Base-by-base conservation (phyloP, 1,140 invertebrate genomes). In the Heliconius nattereri region DNA sequence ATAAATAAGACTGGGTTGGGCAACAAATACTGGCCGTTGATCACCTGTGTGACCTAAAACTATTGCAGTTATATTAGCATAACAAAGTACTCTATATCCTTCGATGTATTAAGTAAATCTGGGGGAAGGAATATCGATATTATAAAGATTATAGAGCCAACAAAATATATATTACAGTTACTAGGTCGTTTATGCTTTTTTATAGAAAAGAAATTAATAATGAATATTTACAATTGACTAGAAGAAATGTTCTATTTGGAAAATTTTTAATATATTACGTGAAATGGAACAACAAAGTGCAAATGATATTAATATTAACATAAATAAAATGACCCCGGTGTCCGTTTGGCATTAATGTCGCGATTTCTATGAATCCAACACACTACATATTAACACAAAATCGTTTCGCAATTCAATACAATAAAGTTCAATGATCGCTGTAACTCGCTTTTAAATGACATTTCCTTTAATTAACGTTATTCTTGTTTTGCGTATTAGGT, bases 41-140 rank as follows among this genome's bases (percentile, higher is more conserved):
- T 91, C 90, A 93, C 91, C 92, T 92, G 86, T 92, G 86, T 93
- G 91, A 93, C 91, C 91, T 84, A 82, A 66, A 85, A 16, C 88
- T 86, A 89, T 86, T 84, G 85, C 82, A 84, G 60, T 75, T 54
- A 54, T 72, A 88, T 87, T 86, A 85, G 81, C 87, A 89, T 87
- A 86, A 87, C 80, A 86, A 81, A n/a, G 60, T 29, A 29, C 9
- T 66, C 3, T 7, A 6, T 66, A 66, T n/a, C 26, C 60, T 20
- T 66, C 13, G 23, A n/a, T 16, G 11, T 13, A 0, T 2, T 29
- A 66, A 66, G 26, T 60, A 29, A 26, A 29, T 29, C 60, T 66
- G 9, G 9, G 26, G 23, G 13, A 7, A 23, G 16, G 3, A 26
- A 29, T 66, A 9, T 11, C 13, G 3, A 8, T 23, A 23, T 57